These are phyloP conservation scores for Sialis lutaria DNA, from an alignment of 2,888 invertebrate genomes.

Conservation along the genomic window DNA sequence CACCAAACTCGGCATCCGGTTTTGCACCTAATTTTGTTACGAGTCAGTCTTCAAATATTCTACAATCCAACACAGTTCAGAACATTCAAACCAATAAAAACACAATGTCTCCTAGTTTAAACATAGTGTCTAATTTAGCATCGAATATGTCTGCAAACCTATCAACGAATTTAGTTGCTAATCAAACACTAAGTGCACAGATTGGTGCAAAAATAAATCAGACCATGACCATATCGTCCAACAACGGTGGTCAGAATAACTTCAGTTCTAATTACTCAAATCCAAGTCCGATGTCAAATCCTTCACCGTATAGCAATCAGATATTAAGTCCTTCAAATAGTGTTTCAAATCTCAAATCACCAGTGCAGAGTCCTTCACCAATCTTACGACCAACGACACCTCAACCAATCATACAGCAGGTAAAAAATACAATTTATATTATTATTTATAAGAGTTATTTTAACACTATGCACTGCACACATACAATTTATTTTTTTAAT, in stretches of 20 bases:
- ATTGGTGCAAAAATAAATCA: conserved; percentile 1
- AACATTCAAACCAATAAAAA: conserved; percentile 1
- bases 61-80: not conserved
- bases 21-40: conserved; percentile 1
- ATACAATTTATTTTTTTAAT: too few species aligned
- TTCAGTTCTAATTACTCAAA: conserved; percentile 23
- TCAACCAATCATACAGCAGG: conserved; percentile 23
- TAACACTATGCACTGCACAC: too few species aligned
- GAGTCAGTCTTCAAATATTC: conserved; percentile 1
- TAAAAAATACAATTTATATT: not conserved
- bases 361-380: conserved; percentile 5
- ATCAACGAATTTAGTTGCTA: not conserved
- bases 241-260: conserved; percentile 10
- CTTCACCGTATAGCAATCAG: conserved; percentile 9
- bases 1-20: not conserved
- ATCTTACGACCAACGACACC: conserved; percentile 23
- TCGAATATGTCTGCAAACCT: conserved; percentile 4
- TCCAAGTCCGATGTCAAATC: conserved; percentile 15
- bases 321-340: conserved; percentile 8
- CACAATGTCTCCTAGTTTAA: conserved; percentile 1
- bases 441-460: too few species aligned
- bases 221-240: not conserved
- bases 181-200: not conserved
- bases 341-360: conserved; percentile 4
- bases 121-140: conserved; percentile 1